Evolutionary conservation across 2,797 vertebrate species (phyloP).

Genomic region (Ctenochaetus hawaiiensis): DNA sequence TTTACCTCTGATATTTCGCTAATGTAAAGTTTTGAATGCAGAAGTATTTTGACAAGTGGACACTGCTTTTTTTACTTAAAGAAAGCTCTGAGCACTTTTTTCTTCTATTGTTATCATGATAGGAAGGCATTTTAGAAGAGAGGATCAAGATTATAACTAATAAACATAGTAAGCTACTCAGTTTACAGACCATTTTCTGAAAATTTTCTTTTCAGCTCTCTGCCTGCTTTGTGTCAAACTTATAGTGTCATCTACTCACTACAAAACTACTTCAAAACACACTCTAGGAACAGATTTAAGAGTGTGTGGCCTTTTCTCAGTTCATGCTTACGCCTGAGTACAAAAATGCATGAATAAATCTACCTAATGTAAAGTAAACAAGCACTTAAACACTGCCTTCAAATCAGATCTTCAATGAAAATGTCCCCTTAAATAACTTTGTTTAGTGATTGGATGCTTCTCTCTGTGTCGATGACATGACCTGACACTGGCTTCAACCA

Average conservation of each 20-base stretch:
- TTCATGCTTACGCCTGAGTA: neutral
- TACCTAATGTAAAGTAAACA: too few relatives aligned
- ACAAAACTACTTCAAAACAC: neutral
- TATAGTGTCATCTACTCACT: neutral
- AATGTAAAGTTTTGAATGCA: neutral
- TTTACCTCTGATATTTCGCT: too few relatives aligned
- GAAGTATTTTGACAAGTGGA: neutral
- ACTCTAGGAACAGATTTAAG: neutral
- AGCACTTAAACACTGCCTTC: neutral
- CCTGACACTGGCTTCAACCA: slow-evolving; percentile 60
- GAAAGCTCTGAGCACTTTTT: neutral
- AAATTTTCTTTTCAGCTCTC: neutral
- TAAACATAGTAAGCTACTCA: neutral
- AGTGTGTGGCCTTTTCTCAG: neutral
- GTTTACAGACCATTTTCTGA: neutral
- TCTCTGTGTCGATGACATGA: slow-evolving; percentile 34
- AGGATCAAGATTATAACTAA: neutral
- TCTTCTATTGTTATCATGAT: neutral
- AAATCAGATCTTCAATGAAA: neutral
- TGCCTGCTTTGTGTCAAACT: slow-evolving; percentile 1
- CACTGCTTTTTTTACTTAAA: neutral
- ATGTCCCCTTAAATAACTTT: neutral
- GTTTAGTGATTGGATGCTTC: neutral
- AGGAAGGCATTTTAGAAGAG: neutral
- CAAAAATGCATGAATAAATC: neutral